phyloP scores from a whole-genome alignment of 1,140 invertebrate species.

The Drosophila sp. region DNA sequence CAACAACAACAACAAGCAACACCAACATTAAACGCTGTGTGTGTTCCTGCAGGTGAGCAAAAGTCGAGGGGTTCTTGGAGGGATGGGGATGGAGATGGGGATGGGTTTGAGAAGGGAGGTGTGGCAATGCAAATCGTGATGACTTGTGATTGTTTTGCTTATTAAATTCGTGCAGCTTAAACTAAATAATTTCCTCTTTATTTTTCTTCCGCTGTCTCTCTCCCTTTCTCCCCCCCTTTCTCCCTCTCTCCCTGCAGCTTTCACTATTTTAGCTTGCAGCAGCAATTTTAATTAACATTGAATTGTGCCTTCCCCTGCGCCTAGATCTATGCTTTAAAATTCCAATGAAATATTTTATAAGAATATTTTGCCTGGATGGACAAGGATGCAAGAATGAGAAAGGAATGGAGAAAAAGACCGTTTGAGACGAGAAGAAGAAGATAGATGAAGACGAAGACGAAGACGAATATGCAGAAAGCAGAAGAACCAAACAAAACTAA shows the following conservation, averaged over 20 bases:
- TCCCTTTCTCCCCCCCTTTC: background rate
- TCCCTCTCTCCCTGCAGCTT: conserved; percentile 55
- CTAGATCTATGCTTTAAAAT: conserved; percentile 69
- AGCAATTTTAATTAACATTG: conserved; percentile 81
- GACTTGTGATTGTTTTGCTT: conserved; percentile 77
- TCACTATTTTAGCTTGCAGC: conserved; percentile 78
- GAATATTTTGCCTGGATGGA: conserved; percentile 79
- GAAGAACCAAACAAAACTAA: conserved; percentile 45
- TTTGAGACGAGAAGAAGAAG: too few relatives aligned
- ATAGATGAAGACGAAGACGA: too few relatives aligned
- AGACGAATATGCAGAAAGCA: conserved; percentile 42
- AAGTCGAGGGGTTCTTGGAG: background rate
- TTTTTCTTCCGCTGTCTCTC: background rate
- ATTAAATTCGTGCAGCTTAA: conserved; percentile 75
- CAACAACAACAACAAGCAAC: conserved; percentile 53
- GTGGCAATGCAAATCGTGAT: conserved; percentile 78
- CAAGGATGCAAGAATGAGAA: conserved; percentile 15
- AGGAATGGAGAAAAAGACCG: conserved; percentile 21
- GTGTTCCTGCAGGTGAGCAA: conserved; percentile 78
- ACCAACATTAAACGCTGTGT: conserved; percentile 72
- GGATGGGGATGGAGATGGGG: too few relatives aligned
- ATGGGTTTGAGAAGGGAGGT: conserved; percentile 15
- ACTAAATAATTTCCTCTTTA: conserved; percentile 63
- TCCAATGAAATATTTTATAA: conserved; percentile 78
- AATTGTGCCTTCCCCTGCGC: conserved; percentile 81